These are phyloP conservation scores for Muscicapa adusta DNA, from an alignment of 2,113 vertebrate genomes.

Conservation along the genomic window DNA sequence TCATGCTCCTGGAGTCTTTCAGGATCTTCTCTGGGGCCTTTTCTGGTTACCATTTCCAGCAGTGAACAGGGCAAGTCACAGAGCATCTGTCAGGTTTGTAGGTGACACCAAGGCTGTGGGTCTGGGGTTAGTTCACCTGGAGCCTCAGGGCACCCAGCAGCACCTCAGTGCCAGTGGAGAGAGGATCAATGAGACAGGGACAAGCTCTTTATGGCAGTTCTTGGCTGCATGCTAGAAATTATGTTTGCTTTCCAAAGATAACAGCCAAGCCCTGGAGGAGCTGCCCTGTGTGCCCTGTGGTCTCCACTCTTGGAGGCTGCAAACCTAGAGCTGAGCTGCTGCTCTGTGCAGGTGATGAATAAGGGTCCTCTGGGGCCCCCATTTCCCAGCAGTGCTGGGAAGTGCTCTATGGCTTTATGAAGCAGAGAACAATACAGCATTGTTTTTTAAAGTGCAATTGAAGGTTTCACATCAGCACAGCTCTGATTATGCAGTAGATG, in stretches of 20 bases:
- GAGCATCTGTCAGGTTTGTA: background rate
- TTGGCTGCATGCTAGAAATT: background rate
- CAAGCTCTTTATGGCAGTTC: background rate
- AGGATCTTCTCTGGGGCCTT: background rate
- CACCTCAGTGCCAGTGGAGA: too few species aligned
- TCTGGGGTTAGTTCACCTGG: background rate
- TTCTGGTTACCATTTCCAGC: accelerated
- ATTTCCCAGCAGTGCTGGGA: background rate
- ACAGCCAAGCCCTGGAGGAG: background rate
- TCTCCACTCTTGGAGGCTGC: background rate
- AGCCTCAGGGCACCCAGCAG: background rate
- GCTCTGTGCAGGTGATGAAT: background rate
- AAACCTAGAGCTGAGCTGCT: background rate
- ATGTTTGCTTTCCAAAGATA: background rate
- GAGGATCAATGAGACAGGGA: background rate
- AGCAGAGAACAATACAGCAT: background rate
- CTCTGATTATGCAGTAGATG: background rate
- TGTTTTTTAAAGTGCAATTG: background rate
- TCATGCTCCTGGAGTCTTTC: accelerated
- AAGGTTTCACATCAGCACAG: background rate
- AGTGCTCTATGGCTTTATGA: background rate
- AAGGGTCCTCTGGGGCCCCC: background rate
- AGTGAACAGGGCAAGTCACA: background rate
- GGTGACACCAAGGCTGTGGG: background rate
- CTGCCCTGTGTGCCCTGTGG: background rate